Evolutionary conservation across 92 coral and sea anemone genomes (phyloP), one percentile per base, ranked within the genome.

Genomic region (Porites cylindrica): DNA sequence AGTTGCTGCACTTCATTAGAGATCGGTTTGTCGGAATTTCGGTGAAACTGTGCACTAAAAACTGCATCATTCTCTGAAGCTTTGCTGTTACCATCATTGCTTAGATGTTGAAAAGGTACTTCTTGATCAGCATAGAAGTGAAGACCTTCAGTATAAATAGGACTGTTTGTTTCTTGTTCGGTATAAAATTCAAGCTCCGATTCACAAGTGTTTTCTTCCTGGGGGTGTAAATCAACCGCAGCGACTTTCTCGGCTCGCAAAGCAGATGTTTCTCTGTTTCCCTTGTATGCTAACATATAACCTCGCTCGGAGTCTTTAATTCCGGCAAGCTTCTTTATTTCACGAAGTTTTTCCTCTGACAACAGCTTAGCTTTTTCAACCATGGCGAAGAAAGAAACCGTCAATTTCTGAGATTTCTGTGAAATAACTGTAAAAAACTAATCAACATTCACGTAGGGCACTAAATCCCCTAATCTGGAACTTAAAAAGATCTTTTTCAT

Each of bases 351-450:
- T 58, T 70, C 78, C 7, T 29, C n/a, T 16, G 86, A 8, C 20
- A 82, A 51, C 70, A 82, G 68, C 3, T 60, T 43, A 32, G 86
- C 86, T 82, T 71, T 58, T 19, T 58, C 64, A 23, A 82, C 86
- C 70, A 82, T 29, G 17, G 86, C 12, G 10, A 82, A 32, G 20
- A 82, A 82, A 1, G 70, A 54, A 67, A 70, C 10, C 3, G 86
- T 82, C 43, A 78, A 19, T 23, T 72, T 65, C 10, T 70, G 19
- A 8, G 78, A 19, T 23, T 72, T 65, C 10, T 70, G 19, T n/a
- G 53, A 70, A 54, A 50, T 47, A 69, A 16, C 76, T 69, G 29
- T 10, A 16, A 10, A 38, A 32, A 26, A 54, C 56, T 0, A 14
- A 14, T 5, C 11, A 69, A 32, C 11, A 56, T 56, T 10, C 4